phyloP scores from a whole-genome alignment of 1,140 invertebrate genomes.

The Himalopsyche phryganea region DNA sequence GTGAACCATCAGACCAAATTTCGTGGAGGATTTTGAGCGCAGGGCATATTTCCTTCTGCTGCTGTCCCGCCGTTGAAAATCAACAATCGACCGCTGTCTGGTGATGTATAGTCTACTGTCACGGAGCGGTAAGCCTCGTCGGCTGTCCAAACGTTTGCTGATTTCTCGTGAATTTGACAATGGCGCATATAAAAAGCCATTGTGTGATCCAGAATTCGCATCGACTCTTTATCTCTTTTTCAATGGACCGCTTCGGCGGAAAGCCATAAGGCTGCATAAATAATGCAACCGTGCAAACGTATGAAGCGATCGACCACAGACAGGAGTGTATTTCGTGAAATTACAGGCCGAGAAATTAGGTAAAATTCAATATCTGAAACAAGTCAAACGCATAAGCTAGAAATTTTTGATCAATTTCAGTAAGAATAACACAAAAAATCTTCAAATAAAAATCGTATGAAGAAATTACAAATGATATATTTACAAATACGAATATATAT shows the following conservation, averaged over 20 bases:
- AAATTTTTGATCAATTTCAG: no score
- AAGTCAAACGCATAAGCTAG: no score
- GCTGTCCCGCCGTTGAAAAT: background rate
- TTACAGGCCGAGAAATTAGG: no score
- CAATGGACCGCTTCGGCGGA: constrained; percentile 2
- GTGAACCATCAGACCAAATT: no score
- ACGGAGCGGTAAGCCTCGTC: constrained; percentile 1
- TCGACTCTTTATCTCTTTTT: constrained; percentile 23
- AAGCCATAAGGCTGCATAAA: constrained; percentile 18
- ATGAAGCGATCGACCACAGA: background rate
- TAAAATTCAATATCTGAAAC: no score
- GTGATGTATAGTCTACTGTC: constrained; percentile 20
- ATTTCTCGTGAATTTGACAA: constrained; percentile 29
- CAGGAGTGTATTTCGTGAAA: background rate
- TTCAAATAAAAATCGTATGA: no score
- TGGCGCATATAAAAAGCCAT: constrained; percentile 30
- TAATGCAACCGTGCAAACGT: background rate
- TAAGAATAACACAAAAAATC: no score
- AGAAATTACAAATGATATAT: no score
- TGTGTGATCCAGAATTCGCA: constrained; percentile 24
- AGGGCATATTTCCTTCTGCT: background rate
- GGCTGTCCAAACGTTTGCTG: constrained; percentile 6
- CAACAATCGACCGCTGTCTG: background rate
- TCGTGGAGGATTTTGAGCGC: background rate
- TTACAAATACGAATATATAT: no score